Conservation (phyloP, 1,140 invertebrate species). For the Caenorhabditis latens region DNA sequence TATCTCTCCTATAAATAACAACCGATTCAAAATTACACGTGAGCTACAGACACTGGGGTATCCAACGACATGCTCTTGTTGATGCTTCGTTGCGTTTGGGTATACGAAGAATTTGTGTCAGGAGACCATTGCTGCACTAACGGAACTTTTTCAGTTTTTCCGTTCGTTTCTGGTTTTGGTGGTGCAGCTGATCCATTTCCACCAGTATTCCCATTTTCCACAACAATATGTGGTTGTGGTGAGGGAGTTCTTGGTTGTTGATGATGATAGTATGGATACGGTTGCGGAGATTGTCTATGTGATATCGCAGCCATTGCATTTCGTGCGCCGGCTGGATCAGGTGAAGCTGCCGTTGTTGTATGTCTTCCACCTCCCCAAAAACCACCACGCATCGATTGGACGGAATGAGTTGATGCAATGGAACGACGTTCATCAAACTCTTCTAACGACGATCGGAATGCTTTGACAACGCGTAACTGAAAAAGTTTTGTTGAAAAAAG, state of each 20-base stretch:
- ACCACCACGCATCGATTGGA: slow-evolving; percentile 77
- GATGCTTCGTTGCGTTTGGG: slow-evolving; percentile 66
- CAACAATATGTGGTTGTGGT: slow-evolving; percentile 69
- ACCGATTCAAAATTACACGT: slow-evolving; percentile 68
- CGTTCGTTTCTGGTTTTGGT: not conserved
- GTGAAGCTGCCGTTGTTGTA: slow-evolving; percentile 57
- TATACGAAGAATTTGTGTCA: slow-evolving; percentile 59
- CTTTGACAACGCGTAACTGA: slow-evolving; percentile 98
- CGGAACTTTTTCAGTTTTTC: slow-evolving; percentile 75
- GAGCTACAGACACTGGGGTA: slow-evolving; percentile 75
- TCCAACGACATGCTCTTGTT: slow-evolving; percentile 76
- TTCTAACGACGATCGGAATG: slow-evolving; percentile 99
- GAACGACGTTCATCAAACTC: slow-evolving; percentile 96
- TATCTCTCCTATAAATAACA: not conserved
- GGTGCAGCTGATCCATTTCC: slow-evolving; percentile 49
- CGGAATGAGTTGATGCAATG: slow-evolving; percentile 80
- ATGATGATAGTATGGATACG: slow-evolving; percentile 74
- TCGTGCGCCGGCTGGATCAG: slow-evolving; percentile 52
- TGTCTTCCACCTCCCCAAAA: slow-evolving; percentile 56
- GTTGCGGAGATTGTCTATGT: slow-evolving; percentile 71
- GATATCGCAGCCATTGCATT: slow-evolving; percentile 66
- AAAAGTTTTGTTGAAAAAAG: slow-evolving; percentile 46
- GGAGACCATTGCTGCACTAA: slow-evolving; percentile 74
- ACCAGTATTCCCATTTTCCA: slow-evolving; percentile 71
- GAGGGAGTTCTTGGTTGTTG: slow-evolving; percentile 69